Evolutionary conservation across 2,113 vertebrate species (phyloP), one percentile per base, ranked within the genome.

Genomic region (Lycocorax pyrrhopterus): DNA sequence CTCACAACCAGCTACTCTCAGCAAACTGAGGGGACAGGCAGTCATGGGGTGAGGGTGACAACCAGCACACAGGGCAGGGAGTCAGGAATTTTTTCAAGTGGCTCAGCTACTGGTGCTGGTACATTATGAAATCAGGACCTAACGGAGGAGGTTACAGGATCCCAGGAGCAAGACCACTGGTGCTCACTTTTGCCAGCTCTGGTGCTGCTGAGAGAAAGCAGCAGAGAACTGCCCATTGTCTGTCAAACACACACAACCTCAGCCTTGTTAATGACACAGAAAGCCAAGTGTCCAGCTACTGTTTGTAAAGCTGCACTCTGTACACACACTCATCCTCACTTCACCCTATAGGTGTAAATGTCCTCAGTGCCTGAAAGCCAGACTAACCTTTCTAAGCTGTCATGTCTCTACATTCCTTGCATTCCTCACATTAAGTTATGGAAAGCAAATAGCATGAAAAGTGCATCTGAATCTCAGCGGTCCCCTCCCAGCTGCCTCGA

Each of bases 41-140:
- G 27, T 27, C 0, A 0, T 5, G 5, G 21, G 37, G 20, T 8
- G 5, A 53, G 15, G 16, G 16, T 44, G 43, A 32, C 29, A 92
- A 53, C 27, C 14, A 77, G 26, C 2, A 2, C 23, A 41, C 26
- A 62, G 60, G 12, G 43, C 19, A 81, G 13, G 16, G 56, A 63
- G 35, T 60, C 16, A 14, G 30, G 35, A 67, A 55, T 52, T 52
- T 32, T 82, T 87, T 59, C 14, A 60, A 68, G 67, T 7, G 7
- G 29, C 44, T 90, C 33, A 64, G 41, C 7, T 44, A 26, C 56
- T 68, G 21, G 10, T 23, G 44, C 29, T 29, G 37, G 16, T 51
- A 52, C 1, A 0, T 41, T 27, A 39, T 37, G 52, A 87, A 78
- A 68, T 7, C 2, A 1, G 15, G 15, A 8, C 47, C 69, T 63